These are phyloP conservation scores for Heteractis magnifica DNA, from an alignment of 92 coral and sea anemone species.

Conservation along the genomic window DNA sequence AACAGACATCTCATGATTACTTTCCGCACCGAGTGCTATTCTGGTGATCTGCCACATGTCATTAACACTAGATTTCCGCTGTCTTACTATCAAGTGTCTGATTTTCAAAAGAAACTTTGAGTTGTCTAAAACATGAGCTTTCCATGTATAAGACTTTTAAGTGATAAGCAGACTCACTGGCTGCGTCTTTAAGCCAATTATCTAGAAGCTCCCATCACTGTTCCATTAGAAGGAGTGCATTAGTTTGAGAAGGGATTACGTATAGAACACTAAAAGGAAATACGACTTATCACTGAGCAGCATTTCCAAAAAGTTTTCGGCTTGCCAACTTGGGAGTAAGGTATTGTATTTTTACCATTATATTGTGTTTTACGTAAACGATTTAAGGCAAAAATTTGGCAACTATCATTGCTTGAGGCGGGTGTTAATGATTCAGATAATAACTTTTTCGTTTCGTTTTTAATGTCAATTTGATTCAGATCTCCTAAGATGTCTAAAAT, in stretches of 20 bases:
- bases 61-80: not conserved
- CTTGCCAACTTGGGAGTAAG: not conserved
- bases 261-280: not conserved
- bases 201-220: not conserved
- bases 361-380: too few relatives aligned
- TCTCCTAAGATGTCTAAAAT: too few relatives aligned
- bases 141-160: not conserved
- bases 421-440: too few relatives aligned
- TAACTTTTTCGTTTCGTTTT: too few relatives aligned
- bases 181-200: conserved; percentile 2
- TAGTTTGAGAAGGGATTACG: not conserved
- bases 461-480: too few relatives aligned
- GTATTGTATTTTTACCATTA: not conserved
- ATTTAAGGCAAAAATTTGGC: too few relatives aligned
- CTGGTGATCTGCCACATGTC: not conserved
- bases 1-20: not conserved
- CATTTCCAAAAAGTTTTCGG: not conserved
- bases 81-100: not conserved
- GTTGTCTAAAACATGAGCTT: not conserved
- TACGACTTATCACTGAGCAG: not conserved
- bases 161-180: conserved; percentile 3
- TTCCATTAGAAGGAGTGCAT: not conserved
- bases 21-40: not conserved
- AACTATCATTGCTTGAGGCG: too few relatives aligned
- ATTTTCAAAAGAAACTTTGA: not conserved